A percentile compares a stretch with the other conserved stretches of the same genome.
phyloP scores from a whole-genome alignment of 2,113 vertebrate species.

The Petromus typicus region DNA sequence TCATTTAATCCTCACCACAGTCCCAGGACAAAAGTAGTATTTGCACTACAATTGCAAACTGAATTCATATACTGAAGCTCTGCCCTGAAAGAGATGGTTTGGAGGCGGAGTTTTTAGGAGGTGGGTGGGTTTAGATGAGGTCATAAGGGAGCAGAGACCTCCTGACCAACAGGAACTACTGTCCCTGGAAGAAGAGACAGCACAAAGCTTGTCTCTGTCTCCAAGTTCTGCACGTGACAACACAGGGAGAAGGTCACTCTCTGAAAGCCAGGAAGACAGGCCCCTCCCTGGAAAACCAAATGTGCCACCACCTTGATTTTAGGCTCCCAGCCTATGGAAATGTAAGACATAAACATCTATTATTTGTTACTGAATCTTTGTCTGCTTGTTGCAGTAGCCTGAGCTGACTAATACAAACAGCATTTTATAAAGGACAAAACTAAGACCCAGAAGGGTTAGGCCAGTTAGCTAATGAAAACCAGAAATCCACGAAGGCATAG shows the following conservation, averaged over 20 bases:
- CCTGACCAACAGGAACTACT: neutral
- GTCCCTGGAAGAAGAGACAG: neutral
- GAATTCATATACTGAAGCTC: neutral
- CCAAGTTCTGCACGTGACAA: neutral
- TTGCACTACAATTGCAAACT: neutral
- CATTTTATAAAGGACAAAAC: neutral
- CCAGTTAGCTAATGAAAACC: neutral
- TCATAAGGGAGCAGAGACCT: neutral
- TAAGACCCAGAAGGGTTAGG: neutral
- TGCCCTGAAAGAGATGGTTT: neutral
- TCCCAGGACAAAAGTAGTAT: neutral
- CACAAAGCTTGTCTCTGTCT: neutral
- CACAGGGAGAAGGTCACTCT: neutral
- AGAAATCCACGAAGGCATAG: neutral
- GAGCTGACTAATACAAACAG: neutral
- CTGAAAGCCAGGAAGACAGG: too few relatives aligned
- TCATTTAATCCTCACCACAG: neutral
- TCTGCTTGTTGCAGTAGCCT: neutral
- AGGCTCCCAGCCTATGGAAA: neutral
- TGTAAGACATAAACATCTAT: neutral
- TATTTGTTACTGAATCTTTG: neutral
- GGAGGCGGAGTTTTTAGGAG: neutral
- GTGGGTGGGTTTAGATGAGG: neutral
- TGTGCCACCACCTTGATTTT: neutral
- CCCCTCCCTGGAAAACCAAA: neutral